Evolutionary conservation across 1,140 invertebrate genomes (phyloP).

Genomic region (Steinernema khuongi): DNA sequence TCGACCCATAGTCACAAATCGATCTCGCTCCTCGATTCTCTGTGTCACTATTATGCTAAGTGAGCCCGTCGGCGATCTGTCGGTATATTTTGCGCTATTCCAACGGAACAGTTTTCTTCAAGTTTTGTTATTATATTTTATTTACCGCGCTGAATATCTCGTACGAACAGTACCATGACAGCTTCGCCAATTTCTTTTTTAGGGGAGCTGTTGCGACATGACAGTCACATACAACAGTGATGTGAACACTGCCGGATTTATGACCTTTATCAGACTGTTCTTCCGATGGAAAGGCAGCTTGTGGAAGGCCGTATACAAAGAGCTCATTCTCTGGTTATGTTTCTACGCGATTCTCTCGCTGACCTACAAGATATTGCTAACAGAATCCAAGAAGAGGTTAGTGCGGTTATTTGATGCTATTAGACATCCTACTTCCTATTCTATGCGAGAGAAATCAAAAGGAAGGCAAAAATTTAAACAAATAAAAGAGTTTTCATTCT

Average conservation of each 20-base stretch:
- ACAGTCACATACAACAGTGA: slow-evolving; percentile 6
- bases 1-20: not conserved
- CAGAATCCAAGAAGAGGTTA: not conserved
- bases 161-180: no score
- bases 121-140: no score
- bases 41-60: not conserved
- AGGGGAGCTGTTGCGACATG: no score
- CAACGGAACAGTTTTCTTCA: no score
- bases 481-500: not conserved
- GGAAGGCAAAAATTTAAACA: no score
- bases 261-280: slow-evolving; percentile 66
- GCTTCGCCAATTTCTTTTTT: no score
- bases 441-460: no score
- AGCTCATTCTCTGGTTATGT: slow-evolving; percentile 43
- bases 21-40: not conserved
- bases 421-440: no score
- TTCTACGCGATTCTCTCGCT: slow-evolving; percentile 26
- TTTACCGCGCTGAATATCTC: no score
- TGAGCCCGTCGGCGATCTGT: not conserved
- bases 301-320: slow-evolving; percentile 50
- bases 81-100: no score
- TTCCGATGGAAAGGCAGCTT: slow-evolving; percentile 50
- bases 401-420: no score
- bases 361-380: not conserved
- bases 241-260: slow-evolving; percentile 5